A percentile compares a stretch with the other conserved stretches of the same genome.
phyloP scores from a whole-genome alignment of 2,888 invertebrate species.

The Clanis bilineata region DNA sequence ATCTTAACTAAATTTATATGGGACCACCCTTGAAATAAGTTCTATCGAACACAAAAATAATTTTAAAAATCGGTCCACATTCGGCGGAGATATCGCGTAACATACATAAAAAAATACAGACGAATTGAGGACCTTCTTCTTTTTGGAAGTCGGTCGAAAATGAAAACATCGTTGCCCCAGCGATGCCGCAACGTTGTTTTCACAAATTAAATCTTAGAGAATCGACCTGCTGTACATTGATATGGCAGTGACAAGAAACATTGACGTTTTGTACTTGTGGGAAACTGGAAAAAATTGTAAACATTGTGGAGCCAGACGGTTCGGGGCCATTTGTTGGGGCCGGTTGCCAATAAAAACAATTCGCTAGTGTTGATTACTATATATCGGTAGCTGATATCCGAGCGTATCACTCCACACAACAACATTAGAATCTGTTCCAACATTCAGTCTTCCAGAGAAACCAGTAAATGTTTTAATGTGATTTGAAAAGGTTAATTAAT shows the following conservation, averaged over 20 bases:
- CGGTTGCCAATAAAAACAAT: slow-evolving; percentile 34
- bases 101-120: too few species aligned
- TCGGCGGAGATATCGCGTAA: too few species aligned
- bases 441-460: neutral
- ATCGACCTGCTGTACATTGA: too few species aligned
- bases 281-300: slow-evolving; percentile 21
- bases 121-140: too few species aligned
- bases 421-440: neutral
- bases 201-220: too few species aligned
- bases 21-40: too few species aligned
- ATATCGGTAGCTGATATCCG: slow-evolving; percentile 21
- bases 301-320: slow-evolving; percentile 33
- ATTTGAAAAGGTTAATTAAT: neutral
- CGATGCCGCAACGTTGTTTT: too few species aligned
- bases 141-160: too few species aligned
- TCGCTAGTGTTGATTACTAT: slow-evolving; percentile 22
- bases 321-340: slow-evolving; percentile 27
- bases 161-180: too few species aligned
- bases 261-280: slow-evolving; percentile 18
- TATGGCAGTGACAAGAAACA: slow-evolving; percentile 17
- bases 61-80: too few species aligned
- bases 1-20: too few species aligned
- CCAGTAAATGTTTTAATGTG: slow-evolving; percentile 1
- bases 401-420: slow-evolving; percentile 13
- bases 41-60: too few species aligned